phyloP scores from a whole-genome alignment of 2,888 invertebrate species.

The Cataglyphis cursor region DNA sequence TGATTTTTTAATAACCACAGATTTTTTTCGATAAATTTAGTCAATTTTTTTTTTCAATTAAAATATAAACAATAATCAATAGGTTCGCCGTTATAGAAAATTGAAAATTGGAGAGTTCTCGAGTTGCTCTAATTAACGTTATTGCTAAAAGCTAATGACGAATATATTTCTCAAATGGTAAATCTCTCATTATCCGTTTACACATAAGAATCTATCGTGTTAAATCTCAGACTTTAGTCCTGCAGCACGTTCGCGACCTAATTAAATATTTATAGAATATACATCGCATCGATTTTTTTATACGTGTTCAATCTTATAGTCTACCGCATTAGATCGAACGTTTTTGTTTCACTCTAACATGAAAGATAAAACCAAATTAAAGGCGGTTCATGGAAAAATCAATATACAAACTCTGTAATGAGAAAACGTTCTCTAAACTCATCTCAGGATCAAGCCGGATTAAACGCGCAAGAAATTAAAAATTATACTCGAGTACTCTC shows the following conservation, averaged over 20 bases:
- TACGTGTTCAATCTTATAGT: slow-evolving; percentile 18
- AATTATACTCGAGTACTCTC: slow-evolving; percentile 55
- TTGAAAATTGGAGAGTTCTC: neutral
- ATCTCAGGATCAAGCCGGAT: slow-evolving; percentile 57
- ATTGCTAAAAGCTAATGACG: neutral
- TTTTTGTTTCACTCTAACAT: slow-evolving; percentile 46
- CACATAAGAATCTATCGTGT: neutral
- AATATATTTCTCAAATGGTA: neutral
- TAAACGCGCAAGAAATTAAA: slow-evolving; percentile 67
- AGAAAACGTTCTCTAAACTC: slow-evolving; percentile 60
- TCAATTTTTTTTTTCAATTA: neutral
- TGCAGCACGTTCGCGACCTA: slow-evolving; percentile 8
- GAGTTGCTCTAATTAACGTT: neutral
- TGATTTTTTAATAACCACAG: neutral
- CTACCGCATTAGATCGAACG: slow-evolving; percentile 36
- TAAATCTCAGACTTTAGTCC: slow-evolving; percentile 14
- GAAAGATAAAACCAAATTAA: slow-evolving; percentile 61
- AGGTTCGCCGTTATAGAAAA: neutral
- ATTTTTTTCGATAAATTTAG: neutral
- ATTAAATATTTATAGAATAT: slow-evolving; percentile 37
- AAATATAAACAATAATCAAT: neutral
- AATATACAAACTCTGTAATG: slow-evolving; percentile 57
- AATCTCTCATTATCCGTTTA: neutral
- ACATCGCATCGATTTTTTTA: slow-evolving; percentile 14
- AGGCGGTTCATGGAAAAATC: slow-evolving; percentile 52